Evolutionary conservation across 1,140 invertebrate species (phyloP).

Genomic region (Tetranychus urticae): DNA sequence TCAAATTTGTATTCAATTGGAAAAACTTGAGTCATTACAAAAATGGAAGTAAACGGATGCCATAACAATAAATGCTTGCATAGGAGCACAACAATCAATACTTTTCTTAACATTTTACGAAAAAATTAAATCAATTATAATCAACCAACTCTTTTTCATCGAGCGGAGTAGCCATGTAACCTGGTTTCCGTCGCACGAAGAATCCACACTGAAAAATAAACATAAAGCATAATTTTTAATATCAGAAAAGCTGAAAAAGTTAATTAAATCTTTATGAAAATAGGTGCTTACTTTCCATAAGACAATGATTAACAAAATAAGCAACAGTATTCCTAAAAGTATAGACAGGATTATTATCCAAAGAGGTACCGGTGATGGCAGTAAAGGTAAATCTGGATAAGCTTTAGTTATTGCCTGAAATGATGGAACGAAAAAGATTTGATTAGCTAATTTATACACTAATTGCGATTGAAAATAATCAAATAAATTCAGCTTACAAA

Average conservation of each 20-base stretch:
- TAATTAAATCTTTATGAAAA: background rate
- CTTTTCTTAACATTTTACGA: too few relatives aligned
- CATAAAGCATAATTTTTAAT: background rate
- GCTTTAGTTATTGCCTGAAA: constrained; percentile 40
- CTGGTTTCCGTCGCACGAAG: constrained; percentile 43
- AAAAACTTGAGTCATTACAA: too few relatives aligned
- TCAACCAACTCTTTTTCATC: constrained; percentile 10
- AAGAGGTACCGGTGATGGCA: constrained; percentile 36
- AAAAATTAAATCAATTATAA: too few relatives aligned
- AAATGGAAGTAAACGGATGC: too few relatives aligned
- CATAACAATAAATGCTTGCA: too few relatives aligned
- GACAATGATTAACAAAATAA: constrained; percentile 45
- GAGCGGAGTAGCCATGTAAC: constrained; percentile 12
- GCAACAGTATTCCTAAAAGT: constrained; percentile 45
- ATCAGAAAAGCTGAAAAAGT: background rate
- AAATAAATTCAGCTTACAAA: constrained; percentile 4
- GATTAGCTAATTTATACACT: constrained; percentile 1
- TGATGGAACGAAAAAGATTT: constrained; percentile 7
- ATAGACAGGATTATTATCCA: constrained; percentile 62
- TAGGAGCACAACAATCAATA: too few relatives aligned
- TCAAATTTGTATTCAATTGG: too few relatives aligned
- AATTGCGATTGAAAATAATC: background rate
- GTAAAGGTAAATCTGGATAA: constrained; percentile 43
- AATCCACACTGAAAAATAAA: constrained; percentile 35
- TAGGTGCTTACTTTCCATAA: constrained; percentile 35